Base-by-base conservation (phyloP, 2,113 vertebrate species). In the Stigmatopora nigra region DNA sequence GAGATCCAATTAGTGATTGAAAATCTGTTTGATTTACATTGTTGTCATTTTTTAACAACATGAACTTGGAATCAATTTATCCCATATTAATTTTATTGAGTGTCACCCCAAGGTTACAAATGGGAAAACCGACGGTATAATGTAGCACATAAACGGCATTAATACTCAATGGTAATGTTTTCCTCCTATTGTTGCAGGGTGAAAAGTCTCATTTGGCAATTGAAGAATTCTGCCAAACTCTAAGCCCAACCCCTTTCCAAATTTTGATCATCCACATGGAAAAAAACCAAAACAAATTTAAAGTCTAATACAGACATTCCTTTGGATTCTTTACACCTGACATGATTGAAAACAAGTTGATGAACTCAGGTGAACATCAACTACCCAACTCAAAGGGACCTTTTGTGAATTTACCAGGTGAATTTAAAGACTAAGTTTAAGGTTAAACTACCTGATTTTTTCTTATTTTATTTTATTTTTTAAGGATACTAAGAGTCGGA, bases 341-440 rank as follows among this genome's bases (percentile, higher is more conserved):
- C 3, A 7, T 14, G 11, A 4, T 55, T 64, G 64, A 56, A 63
- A 45, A 31, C 20, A 67, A 46, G 51, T 58, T 36, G 17, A 16
- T 12, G 45, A 46, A 57, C 22, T 36, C 22, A 20, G 41, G 48
- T 19, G 45, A 60, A 60, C 51, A 38, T 0, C 59, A 44, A 10
- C 70, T 67, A 57, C 63, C 51, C 69, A 15, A 19, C 56, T 59
- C 17, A 1, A 69, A 79, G 78, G 76, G 80, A 86, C 79, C 60
- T 63, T 64, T 35, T 22, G 45, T 36, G 48, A 70, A 73, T 11
- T 41, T 53, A 53, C 51, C 19, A 22, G 51, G 13, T 15, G 53
- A 22, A 5, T 47, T 64, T 22, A 22, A 14, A 45, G 25, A 35
- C 46, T 60, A 31, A 57, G 64, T 45, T 31, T 52, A 63, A 56